phyloP scores from a whole-genome alignment of 2,888 invertebrate species.

The Chymomyza amoena region DNA sequence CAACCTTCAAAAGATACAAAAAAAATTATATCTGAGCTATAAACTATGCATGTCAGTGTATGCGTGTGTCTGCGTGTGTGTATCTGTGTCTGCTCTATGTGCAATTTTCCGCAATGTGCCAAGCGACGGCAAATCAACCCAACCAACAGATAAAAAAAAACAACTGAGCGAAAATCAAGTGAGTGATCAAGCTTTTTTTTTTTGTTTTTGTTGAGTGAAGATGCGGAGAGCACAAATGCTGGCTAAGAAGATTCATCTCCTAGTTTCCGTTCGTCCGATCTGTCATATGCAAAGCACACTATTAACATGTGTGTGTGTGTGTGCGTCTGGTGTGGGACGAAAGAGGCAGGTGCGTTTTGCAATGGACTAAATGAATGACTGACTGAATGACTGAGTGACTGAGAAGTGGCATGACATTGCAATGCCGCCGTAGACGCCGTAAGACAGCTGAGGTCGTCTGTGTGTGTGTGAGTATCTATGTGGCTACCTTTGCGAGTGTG shows the following conservation, averaged over 20 bases:
- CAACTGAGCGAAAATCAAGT: background rate
- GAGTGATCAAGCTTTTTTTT: constrained; percentile 10
- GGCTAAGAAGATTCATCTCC: constrained; percentile 6
- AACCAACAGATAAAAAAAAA: background rate
- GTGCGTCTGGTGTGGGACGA: constrained; percentile 19
- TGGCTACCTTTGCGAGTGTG: background rate
- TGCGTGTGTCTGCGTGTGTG: background rate
- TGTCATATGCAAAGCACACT: constrained; percentile 19
- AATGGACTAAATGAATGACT: constrained; percentile 36
- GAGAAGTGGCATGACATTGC: constrained; percentile 53
- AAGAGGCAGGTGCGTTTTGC: constrained; percentile 62
- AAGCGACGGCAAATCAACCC: background rate
- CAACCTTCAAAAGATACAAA: background rate
- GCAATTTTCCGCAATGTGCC: background rate
- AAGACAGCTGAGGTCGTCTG: constrained; percentile 14
- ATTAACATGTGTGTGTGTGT: constrained; percentile 52
- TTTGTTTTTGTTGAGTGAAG: constrained; percentile 1
- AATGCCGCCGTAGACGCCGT: constrained; percentile 51
- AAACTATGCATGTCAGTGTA: background rate
- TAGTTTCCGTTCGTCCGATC: constrained; percentile 16
- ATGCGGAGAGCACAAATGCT: constrained; percentile 34
- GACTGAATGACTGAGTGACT: constrained; percentile 26
- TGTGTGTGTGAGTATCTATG: background rate
- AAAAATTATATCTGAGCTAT: background rate
- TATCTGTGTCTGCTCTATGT: background rate